Percentiles rank a stretch among this genome's conserved stretches.
Conservation (phyloP, 1,140 invertebrate genomes). For the Eufriesea mexicana region DNA sequence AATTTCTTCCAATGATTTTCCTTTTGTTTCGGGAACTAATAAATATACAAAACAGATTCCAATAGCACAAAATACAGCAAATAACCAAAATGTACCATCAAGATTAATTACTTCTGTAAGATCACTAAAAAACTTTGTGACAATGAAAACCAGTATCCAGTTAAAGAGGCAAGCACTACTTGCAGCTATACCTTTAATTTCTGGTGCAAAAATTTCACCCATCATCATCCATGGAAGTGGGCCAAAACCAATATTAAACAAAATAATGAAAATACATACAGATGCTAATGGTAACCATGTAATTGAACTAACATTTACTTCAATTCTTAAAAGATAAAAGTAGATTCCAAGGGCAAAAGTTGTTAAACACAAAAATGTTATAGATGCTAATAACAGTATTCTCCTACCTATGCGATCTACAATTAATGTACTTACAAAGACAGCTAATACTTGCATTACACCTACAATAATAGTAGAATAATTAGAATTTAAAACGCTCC, state of each 20-base stretch:
- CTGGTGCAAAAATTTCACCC: constrained; percentile 88
- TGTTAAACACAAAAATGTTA: constrained; percentile 85
- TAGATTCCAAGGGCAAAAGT: constrained; percentile 85
- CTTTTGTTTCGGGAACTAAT: constrained; percentile 94
- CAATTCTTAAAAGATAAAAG: constrained; percentile 84
- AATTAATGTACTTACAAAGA: constrained; percentile 87
- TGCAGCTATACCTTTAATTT: constrained; percentile 89
- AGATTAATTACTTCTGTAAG: constrained; percentile 83
- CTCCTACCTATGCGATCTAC: constrained; percentile 90
- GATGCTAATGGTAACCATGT: constrained; percentile 88
- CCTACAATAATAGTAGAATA: constrained; percentile 89
- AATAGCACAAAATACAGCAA: constrained; percentile 87
- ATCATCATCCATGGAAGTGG: constrained; percentile 92
- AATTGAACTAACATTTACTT: constrained; percentile 81
- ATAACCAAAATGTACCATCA: constrained; percentile 91
- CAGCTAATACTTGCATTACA: constrained; percentile 89
- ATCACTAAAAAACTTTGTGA: constrained; percentile 89
- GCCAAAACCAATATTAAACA: constrained; percentile 90
- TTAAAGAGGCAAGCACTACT: constrained; percentile 89
- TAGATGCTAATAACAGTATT: constrained; percentile 87
- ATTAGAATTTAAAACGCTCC: constrained; percentile 82
- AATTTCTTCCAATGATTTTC: constrained; percentile 93
- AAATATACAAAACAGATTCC: constrained; percentile 90
- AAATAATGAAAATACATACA: constrained; percentile 88
- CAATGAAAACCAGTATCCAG: constrained; percentile 91